phyloP scores from a whole-genome alignment of 2,888 invertebrate species.

The Thymelicus sylvestris region DNA sequence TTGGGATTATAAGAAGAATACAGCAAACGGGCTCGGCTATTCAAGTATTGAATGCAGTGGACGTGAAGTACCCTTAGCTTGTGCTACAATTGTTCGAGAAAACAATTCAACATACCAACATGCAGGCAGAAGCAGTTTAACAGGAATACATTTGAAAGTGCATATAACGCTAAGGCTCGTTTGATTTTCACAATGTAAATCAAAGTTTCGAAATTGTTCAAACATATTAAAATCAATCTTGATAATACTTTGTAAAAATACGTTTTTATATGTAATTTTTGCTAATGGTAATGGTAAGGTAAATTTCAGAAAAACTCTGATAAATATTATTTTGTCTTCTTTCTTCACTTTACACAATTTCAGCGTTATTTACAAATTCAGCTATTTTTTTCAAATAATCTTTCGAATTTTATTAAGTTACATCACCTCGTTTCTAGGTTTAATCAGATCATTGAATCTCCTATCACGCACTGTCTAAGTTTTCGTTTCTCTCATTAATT shows the following conservation, averaged over 20 bases:
- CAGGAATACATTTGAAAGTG: slow-evolving; percentile 29
- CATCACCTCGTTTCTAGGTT: no score
- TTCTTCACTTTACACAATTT: no score
- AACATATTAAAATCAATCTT: background rate
- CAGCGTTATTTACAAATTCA: no score
- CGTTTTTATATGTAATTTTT: no score
- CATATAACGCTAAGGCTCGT: slow-evolving; percentile 9
- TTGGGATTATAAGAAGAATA: slow-evolving; percentile 34
- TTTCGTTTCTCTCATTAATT: slow-evolving; percentile 48
- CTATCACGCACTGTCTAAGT: slow-evolving; percentile 21
- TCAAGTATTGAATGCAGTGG: slow-evolving; percentile 35
- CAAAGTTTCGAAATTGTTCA: background rate
- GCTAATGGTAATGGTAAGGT: no score
- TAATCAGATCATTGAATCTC: background rate
- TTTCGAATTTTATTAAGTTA: no score
- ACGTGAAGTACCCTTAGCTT: slow-evolving; percentile 29
- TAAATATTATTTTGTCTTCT: background rate
- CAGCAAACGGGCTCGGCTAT: slow-evolving; percentile 21
- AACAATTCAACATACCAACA: slow-evolving; percentile 31
- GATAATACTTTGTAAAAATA: no score
- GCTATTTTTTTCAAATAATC: no score
- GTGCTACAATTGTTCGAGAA: slow-evolving; percentile 36
- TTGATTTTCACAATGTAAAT: background rate
- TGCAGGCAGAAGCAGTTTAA: slow-evolving; percentile 29
- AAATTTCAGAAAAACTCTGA: background rate